These are phyloP conservation scores for Bryconaethiops microstoma DNA, from an alignment of 2,797 vertebrate species.

Conservation along the genomic window DNA sequence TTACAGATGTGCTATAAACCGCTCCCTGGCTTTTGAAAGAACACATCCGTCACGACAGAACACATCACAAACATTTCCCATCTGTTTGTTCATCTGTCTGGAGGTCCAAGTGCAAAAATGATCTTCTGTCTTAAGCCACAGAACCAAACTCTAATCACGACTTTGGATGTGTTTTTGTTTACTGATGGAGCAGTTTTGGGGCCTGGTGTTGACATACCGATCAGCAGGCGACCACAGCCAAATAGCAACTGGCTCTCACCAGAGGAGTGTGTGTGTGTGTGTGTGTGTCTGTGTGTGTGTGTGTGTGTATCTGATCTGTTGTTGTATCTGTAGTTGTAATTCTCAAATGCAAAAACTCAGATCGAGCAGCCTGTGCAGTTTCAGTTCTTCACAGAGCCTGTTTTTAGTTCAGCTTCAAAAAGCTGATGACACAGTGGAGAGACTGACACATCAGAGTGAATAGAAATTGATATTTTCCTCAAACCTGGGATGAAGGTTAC, in stretches of 20 bases:
- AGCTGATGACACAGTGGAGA: background rate
- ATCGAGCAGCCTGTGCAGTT: background rate
- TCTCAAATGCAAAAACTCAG: slow-evolving; percentile 67
- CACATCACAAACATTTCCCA: background rate
- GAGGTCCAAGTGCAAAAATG: background rate
- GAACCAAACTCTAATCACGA: background rate
- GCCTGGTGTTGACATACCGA: slow-evolving; percentile 36
- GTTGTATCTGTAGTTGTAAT: slow-evolving; percentile 14
- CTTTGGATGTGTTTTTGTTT: slow-evolving; percentile 23
- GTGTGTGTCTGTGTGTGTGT: background rate
- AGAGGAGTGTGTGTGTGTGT: slow-evolving; percentile 8
- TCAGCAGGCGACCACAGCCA: slow-evolving; percentile 24
- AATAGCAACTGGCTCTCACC: slow-evolving; percentile 35
- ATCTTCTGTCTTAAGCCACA: background rate
- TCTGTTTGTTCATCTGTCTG: slow-evolving; percentile 6
- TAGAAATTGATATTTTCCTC: background rate
- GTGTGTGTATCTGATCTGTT: too few relatives aligned
- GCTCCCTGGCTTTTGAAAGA: background rate
- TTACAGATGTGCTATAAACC: background rate
- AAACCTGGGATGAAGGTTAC: too few relatives aligned
- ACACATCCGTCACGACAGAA: background rate
- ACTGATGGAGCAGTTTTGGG: slow-evolving; percentile 6
- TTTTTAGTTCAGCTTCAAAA: slow-evolving; percentile 19
- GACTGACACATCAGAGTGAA: background rate
- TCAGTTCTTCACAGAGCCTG: background rate